phyloP scores from a whole-genome alignment of 2,888 invertebrate genomes.

The Cyclophora albipunctata region DNA sequence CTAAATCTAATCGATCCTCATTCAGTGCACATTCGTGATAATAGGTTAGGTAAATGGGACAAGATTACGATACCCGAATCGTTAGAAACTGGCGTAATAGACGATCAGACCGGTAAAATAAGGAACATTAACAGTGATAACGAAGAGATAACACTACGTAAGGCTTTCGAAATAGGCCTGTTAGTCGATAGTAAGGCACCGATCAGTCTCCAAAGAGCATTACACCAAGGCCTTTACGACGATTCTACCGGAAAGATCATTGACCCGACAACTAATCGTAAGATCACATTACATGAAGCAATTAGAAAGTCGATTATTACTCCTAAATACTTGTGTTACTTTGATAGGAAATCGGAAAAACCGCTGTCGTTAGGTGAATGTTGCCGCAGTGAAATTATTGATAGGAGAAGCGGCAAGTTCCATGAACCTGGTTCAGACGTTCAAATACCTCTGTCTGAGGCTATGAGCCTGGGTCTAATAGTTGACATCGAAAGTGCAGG shows the following conservation, averaged over 20 bases:
- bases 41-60: constrained; percentile 83
- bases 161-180: constrained; percentile 87
- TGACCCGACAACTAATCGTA: constrained; percentile 85
- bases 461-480: constrained; percentile 84
- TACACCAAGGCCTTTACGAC: constrained; percentile 91
- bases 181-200: constrained; percentile 88
- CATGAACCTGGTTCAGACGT: constrained; percentile 81
- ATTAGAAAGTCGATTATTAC: constrained; percentile 87
- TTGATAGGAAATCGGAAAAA: constrained; percentile 83
- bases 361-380: constrained; percentile 85
- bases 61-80: constrained; percentile 87
- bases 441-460: constrained; percentile 81
- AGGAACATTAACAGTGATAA: constrained; percentile 80
- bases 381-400: constrained; percentile 86
- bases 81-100: constrained; percentile 83
- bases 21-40: constrained; percentile 88
- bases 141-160: constrained; percentile 80
- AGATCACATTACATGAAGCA: constrained; percentile 88
- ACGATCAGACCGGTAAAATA: constrained; percentile 81
- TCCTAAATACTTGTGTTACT: constrained; percentile 87
- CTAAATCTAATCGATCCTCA: constrained; percentile 88
- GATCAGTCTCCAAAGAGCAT: constrained; percentile 87
- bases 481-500: constrained; percentile 90
- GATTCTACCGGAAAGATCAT: constrained; percentile 86
- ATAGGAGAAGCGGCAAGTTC: constrained; percentile 86